These are phyloP conservation scores for Lipophrys pholis DNA, from an alignment of 2,113 vertebrate species.

Conservation along the genomic window DNA sequence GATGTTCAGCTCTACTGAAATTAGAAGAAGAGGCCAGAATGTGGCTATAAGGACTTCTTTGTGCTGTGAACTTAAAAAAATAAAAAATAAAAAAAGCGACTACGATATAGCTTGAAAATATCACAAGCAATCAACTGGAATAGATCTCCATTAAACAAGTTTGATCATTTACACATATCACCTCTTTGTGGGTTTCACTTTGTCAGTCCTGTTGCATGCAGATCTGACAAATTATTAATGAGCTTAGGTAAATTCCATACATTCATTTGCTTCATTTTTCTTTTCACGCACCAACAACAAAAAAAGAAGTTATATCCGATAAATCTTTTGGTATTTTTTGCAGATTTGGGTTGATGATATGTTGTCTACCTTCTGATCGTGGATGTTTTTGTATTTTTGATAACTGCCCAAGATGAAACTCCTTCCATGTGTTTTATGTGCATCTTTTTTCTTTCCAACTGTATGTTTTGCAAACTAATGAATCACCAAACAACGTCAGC, in stretches of 20 bases:
- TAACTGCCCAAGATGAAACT: conserved; percentile 39
- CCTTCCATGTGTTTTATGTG: neutral
- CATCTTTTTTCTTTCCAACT: conserved; percentile 1
- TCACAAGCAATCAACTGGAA: no score
- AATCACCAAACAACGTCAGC: conserved; percentile 56
- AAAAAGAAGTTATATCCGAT: neutral
- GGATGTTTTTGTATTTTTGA: conserved; percentile 26
- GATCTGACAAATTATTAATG: neutral
- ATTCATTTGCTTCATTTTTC: neutral
- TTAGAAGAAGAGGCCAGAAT: no score
- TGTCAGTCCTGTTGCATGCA: conserved; percentile 6
- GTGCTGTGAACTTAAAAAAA: no score
- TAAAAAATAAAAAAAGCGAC: no score
- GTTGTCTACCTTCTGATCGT: conserved; percentile 20
- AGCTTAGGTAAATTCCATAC: neutral
- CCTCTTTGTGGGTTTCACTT: neutral
- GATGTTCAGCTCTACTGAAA: no score
- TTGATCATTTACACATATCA: neutral
- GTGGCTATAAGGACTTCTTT: no score
- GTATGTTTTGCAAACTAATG: conserved; percentile 57
- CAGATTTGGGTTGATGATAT: conserved; percentile 13
- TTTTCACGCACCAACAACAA: neutral
- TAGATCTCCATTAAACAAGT: no score
- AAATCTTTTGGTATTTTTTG: conserved; percentile 15
- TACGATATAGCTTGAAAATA: no score